Evolutionary conservation across 2,888 invertebrate genomes (phyloP).

Genomic region (Zele albiditarsus): DNA sequence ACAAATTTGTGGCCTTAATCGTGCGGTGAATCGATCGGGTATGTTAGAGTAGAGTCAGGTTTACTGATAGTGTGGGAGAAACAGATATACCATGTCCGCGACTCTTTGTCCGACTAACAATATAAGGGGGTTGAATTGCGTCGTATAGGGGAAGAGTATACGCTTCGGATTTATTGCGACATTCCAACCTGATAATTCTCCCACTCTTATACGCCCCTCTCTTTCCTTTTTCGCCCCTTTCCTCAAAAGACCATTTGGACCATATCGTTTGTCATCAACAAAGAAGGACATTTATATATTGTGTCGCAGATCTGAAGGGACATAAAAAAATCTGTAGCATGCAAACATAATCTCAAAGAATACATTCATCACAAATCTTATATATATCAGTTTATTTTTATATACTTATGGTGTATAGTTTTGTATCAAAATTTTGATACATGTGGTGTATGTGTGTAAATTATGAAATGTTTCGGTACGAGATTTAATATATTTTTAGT

Average conservation of each 20-base stretch:
- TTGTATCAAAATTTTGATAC: background rate
- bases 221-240: background rate
- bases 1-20: slow-evolving; percentile 22
- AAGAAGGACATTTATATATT: slow-evolving; percentile 48
- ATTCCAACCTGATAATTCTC: slow-evolving; percentile 70
- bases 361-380: background rate
- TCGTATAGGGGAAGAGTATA: slow-evolving; percentile 56
- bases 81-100: slow-evolving; percentile 43
- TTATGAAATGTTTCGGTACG: too few relatives aligned
- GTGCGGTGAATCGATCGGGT: slow-evolving; percentile 17
- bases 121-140: slow-evolving; percentile 67
- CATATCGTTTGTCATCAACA: slow-evolving; percentile 55
- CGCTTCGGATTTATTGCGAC: slow-evolving; percentile 69
- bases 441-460: background rate
- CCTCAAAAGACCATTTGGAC: slow-evolving; percentile 45
- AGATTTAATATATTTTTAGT: too few relatives aligned
- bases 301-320: slow-evolving; percentile 9
- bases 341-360: background rate
- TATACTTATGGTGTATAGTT: too few relatives aligned
- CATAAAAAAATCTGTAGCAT: background rate
- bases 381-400: background rate
- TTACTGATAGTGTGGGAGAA: slow-evolving; percentile 40
- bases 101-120: slow-evolving; percentile 71
- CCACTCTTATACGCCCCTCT: slow-evolving; percentile 20
- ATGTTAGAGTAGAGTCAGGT: slow-evolving; percentile 15